These are phyloP conservation scores for Nasonovia ribisnigri DNA, from an alignment of 2,888 invertebrate genomes.

Conservation along the genomic window DNA sequence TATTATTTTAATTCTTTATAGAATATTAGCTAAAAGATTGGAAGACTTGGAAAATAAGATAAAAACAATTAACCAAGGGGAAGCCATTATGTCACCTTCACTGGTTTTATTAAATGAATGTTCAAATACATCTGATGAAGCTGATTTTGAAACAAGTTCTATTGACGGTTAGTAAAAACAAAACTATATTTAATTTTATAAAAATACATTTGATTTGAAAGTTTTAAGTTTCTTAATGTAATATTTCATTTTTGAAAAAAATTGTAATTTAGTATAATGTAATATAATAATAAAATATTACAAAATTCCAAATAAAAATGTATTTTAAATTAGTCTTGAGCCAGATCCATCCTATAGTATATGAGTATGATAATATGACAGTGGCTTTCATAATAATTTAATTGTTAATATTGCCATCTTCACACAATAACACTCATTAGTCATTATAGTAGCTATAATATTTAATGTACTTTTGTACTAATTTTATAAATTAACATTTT, in stretches of 20 bases:
- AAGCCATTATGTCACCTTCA: constrained; percentile 55
- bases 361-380: neutral
- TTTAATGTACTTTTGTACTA: neutral
- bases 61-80: constrained; percentile 41
- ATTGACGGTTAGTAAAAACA: constrained; percentile 35
- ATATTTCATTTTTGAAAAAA: neutral
- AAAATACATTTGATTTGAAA: neutral
- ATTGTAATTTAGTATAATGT: neutral
- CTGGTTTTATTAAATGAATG: constrained; percentile 33
- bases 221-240: neutral
- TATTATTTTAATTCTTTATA: neutral
- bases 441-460: neutral
- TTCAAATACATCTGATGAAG: constrained; percentile 45
- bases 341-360: neutral
- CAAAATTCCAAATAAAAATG: neutral
- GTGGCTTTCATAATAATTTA: neutral
- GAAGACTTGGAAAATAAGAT: constrained; percentile 55
- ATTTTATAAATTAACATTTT: neutral
- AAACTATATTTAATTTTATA: neutral
- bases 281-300: neutral
- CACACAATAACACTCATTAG: neutral
- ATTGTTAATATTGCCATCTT: neutral
- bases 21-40: constrained; percentile 57
- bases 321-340: neutral
- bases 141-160: constrained; percentile 53